Base-by-base conservation (phyloP, 2,113 vertebrate species). In the Hemiprocne comata region DNA sequence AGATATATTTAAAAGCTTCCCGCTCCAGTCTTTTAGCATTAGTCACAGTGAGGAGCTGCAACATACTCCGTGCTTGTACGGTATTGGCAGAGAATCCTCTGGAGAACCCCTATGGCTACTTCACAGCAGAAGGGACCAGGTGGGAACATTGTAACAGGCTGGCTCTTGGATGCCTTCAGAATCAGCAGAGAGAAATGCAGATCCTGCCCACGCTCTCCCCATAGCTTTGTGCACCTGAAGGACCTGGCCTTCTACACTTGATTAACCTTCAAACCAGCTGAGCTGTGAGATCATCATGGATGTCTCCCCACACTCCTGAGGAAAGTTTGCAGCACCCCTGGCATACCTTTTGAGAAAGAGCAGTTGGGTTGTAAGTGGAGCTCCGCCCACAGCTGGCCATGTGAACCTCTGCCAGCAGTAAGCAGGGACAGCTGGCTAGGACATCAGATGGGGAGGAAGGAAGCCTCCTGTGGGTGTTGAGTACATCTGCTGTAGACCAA, bases 161-260 rank as follows among this genome's bases (percentile, higher is more conserved):
- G 58, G 23, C 54, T 65, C 23, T 36, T 40, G 15, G 7, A 36
- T 5, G 50, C 24, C 33, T 66, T 53, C 55, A 55, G n/a, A 51
- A 38, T 25, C 55, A 84, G 51, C 40, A 18, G 28, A 23, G n/a
- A 73, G 50, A 85, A 93, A 85, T 1, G 21, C 17, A 75, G 21
- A 38, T 12, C 21, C 34, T 51, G 34, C 26, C 44, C 26, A 33
- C 7, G n/a, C 3, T 10, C 17, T 61, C 44, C 5, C 1, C n/a
- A 19, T 0, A 53, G 36, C 18, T 53, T 69, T 1, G 0, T 12
- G 25, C 12, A 50, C 17, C 11, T 46, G 40, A 42, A 26, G 10
- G 57, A 84, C 17, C 16, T 50, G 44, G 33, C 29, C 15, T 28
- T 58, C n/a, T 21, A 29, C 19, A 10, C 2, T 23, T 40, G 2